phyloP scores from a whole-genome alignment of 2,797 vertebrate genomes.

The Octomys mimax region DNA sequence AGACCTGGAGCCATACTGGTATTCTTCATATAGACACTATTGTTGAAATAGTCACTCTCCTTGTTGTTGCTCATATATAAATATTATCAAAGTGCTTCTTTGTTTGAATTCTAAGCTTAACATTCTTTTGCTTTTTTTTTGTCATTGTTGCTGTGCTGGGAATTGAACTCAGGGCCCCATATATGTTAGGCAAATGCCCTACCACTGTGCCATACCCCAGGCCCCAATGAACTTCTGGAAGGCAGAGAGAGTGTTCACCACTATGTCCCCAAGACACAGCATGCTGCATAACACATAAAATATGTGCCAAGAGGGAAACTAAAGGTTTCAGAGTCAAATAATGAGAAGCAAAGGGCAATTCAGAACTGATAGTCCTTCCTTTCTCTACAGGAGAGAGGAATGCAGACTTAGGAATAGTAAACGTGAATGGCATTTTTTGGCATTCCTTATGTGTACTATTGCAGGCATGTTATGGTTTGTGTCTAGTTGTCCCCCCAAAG shows the following conservation, averaged over 20 bases:
- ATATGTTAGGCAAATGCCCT: background rate
- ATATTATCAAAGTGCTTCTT: background rate
- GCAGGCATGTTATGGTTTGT: too few relatives aligned
- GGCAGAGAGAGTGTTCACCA: background rate
- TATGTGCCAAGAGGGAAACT: background rate
- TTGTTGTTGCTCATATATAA: background rate
- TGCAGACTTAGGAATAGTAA: background rate
- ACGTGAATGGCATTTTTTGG: background rate
- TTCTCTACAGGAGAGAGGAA: background rate
- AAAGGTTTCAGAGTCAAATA: background rate
- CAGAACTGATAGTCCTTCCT: background rate
- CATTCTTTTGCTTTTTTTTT: background rate
- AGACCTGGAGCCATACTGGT: background rate
- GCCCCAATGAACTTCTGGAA: background rate
- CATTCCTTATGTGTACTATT: background rate
- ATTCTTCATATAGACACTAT: background rate
- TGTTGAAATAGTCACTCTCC: background rate
- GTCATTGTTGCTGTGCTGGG: background rate
- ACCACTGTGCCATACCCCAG: background rate
- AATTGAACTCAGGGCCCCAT: background rate
- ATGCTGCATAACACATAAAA: background rate
- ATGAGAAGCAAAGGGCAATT: background rate
- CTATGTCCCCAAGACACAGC: background rate
- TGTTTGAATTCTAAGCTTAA: background rate
- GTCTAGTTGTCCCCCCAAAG: too few relatives aligned